These are phyloP conservation scores for Avahi laniger DNA, from an alignment of 2,797 vertebrate species.

Conservation along the genomic window DNA sequence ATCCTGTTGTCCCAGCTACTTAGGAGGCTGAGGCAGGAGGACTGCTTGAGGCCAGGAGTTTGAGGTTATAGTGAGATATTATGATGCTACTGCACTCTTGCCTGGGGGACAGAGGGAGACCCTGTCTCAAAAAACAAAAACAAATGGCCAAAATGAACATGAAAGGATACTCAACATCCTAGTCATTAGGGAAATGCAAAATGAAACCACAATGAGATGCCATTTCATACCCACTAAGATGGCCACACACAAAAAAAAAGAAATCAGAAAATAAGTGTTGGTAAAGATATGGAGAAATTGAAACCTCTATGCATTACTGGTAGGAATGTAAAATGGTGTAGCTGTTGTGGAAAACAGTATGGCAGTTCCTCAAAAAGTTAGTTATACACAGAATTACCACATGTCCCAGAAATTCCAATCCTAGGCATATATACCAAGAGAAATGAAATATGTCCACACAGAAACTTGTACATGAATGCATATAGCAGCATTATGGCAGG, in stretches of 20 bases:
- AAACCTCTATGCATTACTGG: background rate
- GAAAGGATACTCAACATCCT: background rate
- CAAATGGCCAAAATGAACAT: background rate
- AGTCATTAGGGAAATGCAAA: background rate
- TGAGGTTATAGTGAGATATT: background rate
- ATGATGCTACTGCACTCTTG: background rate
- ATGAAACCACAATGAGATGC: background rate
- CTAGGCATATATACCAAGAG: background rate
- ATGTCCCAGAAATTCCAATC: background rate
- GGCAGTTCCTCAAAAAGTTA: background rate
- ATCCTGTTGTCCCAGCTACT: background rate
- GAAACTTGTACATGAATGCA: background rate
- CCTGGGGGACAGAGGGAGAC: background rate
- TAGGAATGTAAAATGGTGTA: background rate
- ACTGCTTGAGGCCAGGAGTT: background rate
- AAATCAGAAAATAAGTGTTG: background rate
- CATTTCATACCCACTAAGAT: background rate
- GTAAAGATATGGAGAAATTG: background rate
- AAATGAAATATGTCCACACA: background rate
- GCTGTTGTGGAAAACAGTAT: background rate
- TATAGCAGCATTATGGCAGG: background rate
- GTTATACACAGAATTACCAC: background rate
- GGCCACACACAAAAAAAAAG: background rate
- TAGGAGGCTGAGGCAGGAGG: background rate
- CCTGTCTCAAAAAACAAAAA: background rate